phyloP scores from a whole-genome alignment of 2,888 invertebrate genomes.

The Spisula solida region DNA sequence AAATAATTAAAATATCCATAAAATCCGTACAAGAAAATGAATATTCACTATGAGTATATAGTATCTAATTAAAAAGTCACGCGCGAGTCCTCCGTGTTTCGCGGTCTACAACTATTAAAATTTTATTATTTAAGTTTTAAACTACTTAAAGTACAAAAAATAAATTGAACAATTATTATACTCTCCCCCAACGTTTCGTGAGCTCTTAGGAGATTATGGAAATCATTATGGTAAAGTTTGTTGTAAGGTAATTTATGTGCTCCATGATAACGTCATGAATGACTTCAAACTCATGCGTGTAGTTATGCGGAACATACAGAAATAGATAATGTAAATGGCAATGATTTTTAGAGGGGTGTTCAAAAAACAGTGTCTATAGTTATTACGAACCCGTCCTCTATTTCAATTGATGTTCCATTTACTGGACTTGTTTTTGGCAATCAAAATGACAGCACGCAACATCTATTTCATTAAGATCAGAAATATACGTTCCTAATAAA shows the following conservation, averaged over 20 bases:
- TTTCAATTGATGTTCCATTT: no score
- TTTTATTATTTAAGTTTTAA: neutral
- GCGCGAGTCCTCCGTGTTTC: no score
- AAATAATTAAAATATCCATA: no score
- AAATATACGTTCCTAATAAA: no score
- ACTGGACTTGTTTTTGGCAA: no score
- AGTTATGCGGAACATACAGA: neutral
- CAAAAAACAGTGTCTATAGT: neutral
- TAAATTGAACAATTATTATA: neutral
- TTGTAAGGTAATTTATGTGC: neutral
- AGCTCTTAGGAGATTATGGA: neutral
- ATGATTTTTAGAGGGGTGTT: constrained; percentile 29
- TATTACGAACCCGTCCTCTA: no score
- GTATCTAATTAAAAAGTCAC: no score
- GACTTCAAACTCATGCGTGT: constrained; percentile 10
- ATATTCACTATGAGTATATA: no score
- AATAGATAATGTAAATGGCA: neutral
- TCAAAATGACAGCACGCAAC: no score
- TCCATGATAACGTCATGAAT: neutral
- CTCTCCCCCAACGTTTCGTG: neutral
- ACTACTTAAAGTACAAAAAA: neutral
- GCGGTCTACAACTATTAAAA: no score
- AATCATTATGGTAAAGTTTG: neutral
- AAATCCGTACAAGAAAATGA: no score
- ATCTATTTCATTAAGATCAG: no score